A percentile compares a stretch with the other conserved stretches of the same genome.
phyloP scores from a whole-genome alignment of 1,140 invertebrate species.

The Habropoda laboriosa region DNA sequence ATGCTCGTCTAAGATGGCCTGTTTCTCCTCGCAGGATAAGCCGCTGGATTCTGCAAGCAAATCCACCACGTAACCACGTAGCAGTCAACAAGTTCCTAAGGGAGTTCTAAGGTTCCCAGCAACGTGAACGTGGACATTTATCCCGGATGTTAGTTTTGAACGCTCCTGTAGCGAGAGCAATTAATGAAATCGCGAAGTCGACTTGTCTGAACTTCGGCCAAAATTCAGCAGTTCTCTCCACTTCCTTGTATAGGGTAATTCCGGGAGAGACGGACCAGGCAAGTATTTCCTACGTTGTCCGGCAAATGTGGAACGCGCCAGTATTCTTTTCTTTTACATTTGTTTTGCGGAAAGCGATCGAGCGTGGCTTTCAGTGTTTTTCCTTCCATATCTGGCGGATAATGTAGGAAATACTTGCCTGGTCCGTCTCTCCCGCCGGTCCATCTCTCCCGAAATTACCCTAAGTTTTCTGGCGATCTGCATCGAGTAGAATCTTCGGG shows the following conservation, averaged over 20 bases:
- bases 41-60: conserved; percentile 84
- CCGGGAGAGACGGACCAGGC: no score
- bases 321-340: no score
- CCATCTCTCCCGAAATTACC: no score
- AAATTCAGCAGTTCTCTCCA: not conserved
- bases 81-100: not conserved
- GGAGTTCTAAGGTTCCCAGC: not conserved
- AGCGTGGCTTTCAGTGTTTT: no score
- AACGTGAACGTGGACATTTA: not conserved
- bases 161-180: not conserved
- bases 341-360: no score
- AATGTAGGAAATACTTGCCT: no score
- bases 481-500: not conserved
- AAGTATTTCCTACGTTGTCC: no score
- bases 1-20: conserved; percentile 89
- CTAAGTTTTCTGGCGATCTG: not conserved
- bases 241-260: no score
- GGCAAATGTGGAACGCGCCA: no score
- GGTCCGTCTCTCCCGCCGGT: no score
- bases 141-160: not conserved
- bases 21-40: conserved; percentile 87
- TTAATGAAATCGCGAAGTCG: not conserved
- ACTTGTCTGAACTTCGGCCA: not conserved
- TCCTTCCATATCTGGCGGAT: no score
- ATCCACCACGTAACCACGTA: not conserved